phyloP scores from a whole-genome alignment of 2,113 vertebrate genomes.

The Gymnobelideus leadbeateri region DNA sequence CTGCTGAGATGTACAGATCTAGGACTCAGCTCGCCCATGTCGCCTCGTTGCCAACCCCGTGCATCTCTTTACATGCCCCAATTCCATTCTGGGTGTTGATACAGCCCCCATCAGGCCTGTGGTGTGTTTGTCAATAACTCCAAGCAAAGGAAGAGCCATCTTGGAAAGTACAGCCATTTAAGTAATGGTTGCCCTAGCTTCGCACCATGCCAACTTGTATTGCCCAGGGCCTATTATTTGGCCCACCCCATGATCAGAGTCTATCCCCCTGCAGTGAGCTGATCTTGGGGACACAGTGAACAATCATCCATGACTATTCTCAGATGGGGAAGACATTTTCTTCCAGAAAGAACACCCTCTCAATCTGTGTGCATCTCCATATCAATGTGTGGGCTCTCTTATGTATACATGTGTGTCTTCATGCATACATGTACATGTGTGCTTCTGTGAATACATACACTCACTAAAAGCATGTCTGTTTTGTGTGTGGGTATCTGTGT shows the following conservation, averaged over 20 bases:
- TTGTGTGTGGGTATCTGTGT: neutral
- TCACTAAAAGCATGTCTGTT: neutral
- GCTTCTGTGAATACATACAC: neutral
- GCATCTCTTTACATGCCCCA: neutral
- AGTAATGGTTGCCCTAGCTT: neutral
- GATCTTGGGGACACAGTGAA: neutral
- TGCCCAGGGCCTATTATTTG: neutral
- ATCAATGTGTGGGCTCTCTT: neutral
- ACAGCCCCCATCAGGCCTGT: constrained; percentile 42
- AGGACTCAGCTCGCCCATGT: neutral
- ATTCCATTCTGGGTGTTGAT: constrained; percentile 65
- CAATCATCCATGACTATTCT: neutral
- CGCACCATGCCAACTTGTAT: neutral
- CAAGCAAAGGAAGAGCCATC: constrained; percentile 24
- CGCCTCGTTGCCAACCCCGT: neutral
- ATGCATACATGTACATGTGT: neutral
- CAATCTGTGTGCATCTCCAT: neutral
- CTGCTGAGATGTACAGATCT: neutral
- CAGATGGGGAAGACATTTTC: neutral
- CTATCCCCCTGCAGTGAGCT: neutral
- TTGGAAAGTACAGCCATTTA: neutral
- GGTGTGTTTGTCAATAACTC: constrained; percentile 61
- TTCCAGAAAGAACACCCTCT: neutral
- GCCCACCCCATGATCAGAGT: neutral
- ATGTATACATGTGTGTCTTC: neutral